phyloP scores from a whole-genome alignment of 1,140 invertebrate species.

The Holotrichia oblita region DNA sequence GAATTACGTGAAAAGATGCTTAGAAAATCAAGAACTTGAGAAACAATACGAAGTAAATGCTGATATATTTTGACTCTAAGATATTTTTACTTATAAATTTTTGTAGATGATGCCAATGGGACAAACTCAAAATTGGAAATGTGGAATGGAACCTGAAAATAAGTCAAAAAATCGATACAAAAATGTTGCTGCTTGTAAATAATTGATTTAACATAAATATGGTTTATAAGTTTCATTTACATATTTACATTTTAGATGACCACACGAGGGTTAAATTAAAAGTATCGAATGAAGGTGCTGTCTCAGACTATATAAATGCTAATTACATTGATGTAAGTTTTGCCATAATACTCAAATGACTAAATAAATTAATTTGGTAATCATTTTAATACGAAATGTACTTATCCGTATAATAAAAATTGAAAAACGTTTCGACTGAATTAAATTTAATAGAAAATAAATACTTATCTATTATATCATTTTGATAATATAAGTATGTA shows the following conservation, averaged over 20 bases:
- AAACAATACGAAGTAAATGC: constrained; percentile 43
- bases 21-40: constrained; percentile 44
- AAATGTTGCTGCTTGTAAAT: constrained; percentile 80
- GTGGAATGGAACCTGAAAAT: constrained; percentile 58
- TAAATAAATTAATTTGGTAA: neutral
- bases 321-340: constrained; percentile 50
- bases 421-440: neutral
- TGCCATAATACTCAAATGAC: neutral
- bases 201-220: neutral
- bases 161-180: constrained; percentile 82
- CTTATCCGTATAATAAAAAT: no score
- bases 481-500: no score
- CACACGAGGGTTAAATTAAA: constrained; percentile 77
- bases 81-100: neutral
- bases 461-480: no score
- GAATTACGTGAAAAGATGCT: constrained; percentile 43
- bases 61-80: neutral
- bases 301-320: constrained; percentile 56
- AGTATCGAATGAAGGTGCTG: constrained; percentile 61
- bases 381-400: no score
- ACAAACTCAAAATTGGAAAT: constrained; percentile 47
- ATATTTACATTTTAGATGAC: constrained; percentile 69
- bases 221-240: neutral
- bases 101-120: constrained; percentile 52
- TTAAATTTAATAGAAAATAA: neutral